Evolutionary conservation across 2,797 vertebrate species (phyloP).

Genomic region (Synanceia verrucosa): DNA sequence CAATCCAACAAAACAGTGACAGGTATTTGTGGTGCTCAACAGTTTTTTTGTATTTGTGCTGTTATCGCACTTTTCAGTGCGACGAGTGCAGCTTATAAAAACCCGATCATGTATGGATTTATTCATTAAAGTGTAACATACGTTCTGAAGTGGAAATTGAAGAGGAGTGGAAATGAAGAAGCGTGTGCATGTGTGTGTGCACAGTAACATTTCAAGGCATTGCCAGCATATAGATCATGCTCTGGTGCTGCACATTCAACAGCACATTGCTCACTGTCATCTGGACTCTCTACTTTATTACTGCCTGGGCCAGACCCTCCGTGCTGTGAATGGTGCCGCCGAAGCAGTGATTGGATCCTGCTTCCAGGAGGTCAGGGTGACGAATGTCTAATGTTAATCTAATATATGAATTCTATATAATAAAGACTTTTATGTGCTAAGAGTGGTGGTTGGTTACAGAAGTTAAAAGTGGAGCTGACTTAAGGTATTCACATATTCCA

Average conservation of each 20-base stretch:
- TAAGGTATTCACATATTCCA: background rate
- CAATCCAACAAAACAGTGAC: conserved; percentile 11
- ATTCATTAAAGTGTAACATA: conserved; percentile 57
- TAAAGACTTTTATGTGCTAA: background rate
- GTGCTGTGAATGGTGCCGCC: conserved; percentile 24
- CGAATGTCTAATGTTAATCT: background rate
- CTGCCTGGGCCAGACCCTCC: background rate
- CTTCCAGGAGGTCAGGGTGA: background rate
- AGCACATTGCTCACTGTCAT: conserved; percentile 50
- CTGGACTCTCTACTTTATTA: conserved; percentile 39
- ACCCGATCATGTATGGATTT: conserved; percentile 45
- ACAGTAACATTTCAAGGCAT: conserved; percentile 26
- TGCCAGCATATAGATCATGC: conserved; percentile 44
- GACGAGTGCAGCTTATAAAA: background rate
- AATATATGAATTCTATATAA: background rate
- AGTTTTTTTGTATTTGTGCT: background rate
- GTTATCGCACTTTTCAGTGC: conserved; percentile 10
- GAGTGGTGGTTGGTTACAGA: background rate
- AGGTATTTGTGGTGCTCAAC: background rate
- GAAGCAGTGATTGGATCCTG: conserved; percentile 36
- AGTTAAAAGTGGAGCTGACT: background rate
- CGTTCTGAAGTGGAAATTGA: conserved; percentile 9
- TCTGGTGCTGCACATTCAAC: conserved; percentile 15
- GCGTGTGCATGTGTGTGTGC: background rate
- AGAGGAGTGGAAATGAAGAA: conserved; percentile 8